These are phyloP conservation scores for Cyprinodon brontotheroides DNA, from an alignment of 2,113 vertebrate genomes.

Conservation along the genomic window DNA sequence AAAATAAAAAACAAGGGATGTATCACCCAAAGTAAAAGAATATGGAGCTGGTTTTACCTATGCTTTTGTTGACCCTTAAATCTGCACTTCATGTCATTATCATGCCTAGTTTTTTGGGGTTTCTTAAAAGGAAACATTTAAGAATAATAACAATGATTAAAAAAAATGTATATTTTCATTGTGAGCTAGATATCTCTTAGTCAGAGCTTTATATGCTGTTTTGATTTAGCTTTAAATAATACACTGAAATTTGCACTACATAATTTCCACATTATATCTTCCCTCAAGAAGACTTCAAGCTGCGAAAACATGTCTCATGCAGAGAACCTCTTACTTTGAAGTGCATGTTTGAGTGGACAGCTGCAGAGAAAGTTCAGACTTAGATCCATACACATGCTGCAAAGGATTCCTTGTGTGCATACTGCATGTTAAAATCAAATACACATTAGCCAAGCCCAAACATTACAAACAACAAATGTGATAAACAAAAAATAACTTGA, in stretches of 20 bases:
- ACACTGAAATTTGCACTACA: not conserved
- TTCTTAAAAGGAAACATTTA: not conserved
- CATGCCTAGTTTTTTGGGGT: not conserved
- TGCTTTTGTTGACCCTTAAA: not conserved
- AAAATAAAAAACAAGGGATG: not conserved
- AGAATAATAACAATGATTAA: not conserved
- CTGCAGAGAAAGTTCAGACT: not conserved
- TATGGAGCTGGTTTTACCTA: not conserved
- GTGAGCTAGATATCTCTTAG: not conserved
- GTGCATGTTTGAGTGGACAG: not conserved
- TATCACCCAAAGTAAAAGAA: not conserved
- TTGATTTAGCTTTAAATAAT: not conserved
- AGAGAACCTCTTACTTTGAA: not conserved
- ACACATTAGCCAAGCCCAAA: constrained; percentile 1
- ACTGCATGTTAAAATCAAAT: not conserved
- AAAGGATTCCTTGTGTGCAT: not conserved
- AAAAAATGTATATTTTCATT: not conserved
- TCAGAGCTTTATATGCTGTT: not conserved
- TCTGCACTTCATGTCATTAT: not conserved
- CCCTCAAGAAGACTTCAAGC: not conserved
- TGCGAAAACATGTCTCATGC: not conserved
- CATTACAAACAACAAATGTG: not conserved
- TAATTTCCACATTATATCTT: not conserved
- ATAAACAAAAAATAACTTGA: not conserved
- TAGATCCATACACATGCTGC: not conserved